These are phyloP conservation scores for Silurus glanis DNA, from an alignment of 2,113 vertebrate genomes.

Conservation along the genomic window DNA sequence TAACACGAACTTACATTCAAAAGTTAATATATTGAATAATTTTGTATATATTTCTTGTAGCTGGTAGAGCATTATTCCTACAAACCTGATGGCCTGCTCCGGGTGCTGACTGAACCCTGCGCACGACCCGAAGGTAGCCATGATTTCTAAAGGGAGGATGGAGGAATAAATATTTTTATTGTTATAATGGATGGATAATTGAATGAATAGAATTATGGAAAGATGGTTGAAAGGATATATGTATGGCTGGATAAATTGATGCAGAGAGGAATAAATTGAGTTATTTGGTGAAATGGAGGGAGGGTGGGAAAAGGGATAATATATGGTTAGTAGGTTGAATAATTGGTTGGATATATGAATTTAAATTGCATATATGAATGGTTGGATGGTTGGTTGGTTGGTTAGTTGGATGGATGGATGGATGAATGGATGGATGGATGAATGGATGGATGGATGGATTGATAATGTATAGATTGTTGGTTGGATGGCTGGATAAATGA, in stretches of 20 bases:
- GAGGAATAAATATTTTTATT: background rate
- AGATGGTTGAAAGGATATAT: background rate
- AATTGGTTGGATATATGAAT: background rate
- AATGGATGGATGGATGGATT: background rate
- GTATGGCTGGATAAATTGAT: background rate
- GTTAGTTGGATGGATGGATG: background rate
- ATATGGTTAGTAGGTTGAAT: background rate
- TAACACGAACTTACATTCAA: background rate
- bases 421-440: background rate
- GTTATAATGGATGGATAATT: background rate
- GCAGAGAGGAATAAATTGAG: background rate
- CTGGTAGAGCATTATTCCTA: slow-evolving; percentile 97
- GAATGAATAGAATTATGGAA: background rate
- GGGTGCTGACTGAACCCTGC: slow-evolving; percentile 81
- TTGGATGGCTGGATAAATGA: too few species aligned
- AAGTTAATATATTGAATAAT: background rate
- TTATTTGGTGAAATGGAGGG: background rate
- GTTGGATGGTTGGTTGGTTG: background rate
- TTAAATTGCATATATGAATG: background rate
- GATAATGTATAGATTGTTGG: background rate
- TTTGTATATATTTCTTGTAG: slow-evolving; percentile 62
- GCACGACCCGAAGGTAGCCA: slow-evolving; percentile 64
- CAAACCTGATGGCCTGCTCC: slow-evolving; percentile 89
- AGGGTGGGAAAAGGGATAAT: background rate
- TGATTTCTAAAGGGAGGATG: slow-evolving; percentile 5